A percentile compares a stretch with the other conserved stretches of the same genome.
These are phyloP conservation scores for Troides oblongomaculatus DNA, from an alignment of 2,888 invertebrate genomes.

Conservation along the genomic window DNA sequence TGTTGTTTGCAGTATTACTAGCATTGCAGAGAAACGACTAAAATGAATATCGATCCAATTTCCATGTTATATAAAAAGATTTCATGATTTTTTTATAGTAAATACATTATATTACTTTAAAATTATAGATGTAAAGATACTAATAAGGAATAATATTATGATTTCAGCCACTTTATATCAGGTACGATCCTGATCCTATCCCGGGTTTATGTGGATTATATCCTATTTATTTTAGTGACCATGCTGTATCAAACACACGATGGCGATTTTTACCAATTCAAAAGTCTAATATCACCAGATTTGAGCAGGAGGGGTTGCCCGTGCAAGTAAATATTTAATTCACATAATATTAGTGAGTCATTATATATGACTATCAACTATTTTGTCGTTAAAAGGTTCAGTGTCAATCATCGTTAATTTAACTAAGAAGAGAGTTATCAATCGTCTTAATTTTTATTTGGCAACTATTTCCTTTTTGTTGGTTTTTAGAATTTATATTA, in stretches of 20 bases:
- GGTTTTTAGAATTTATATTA: constrained; percentile 31
- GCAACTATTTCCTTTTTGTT: constrained; percentile 1
- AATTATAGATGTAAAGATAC: background rate
- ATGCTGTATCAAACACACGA: constrained; percentile 67
- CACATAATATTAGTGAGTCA: background rate
- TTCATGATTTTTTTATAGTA: no score
- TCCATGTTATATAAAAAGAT: no score
- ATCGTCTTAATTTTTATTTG: background rate
- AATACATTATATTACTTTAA: no score
- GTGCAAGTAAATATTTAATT: constrained; percentile 47
- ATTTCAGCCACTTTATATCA: constrained; percentile 68
- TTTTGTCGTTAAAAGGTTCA: background rate
- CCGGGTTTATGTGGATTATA: constrained; percentile 64
- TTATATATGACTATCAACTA: background rate
- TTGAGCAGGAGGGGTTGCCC: constrained; percentile 62
- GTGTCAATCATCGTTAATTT: background rate
- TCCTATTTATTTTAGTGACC: constrained; percentile 66
- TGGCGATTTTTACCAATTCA: constrained; percentile 68
- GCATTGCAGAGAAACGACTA: no score
- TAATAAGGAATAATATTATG: background rate
- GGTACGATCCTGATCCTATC: constrained; percentile 69
- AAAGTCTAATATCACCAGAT: constrained; percentile 58
- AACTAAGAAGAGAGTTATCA: background rate
- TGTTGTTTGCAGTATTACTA: no score
- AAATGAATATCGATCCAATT: no score